Base-by-base conservation (phyloP, 2,113 vertebrate species). In the Emydura subglobosa region DNA sequence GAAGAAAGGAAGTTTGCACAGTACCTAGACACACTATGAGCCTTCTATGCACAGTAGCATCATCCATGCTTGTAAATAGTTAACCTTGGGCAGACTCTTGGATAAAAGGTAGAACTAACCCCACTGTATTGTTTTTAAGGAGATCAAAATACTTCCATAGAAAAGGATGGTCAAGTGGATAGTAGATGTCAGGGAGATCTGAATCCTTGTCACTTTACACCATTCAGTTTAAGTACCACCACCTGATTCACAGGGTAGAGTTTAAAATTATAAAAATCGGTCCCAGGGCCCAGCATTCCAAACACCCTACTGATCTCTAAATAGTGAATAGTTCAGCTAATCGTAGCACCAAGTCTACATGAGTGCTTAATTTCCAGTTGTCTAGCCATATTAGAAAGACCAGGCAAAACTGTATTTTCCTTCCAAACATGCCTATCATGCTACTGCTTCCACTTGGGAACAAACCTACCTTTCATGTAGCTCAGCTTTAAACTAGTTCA, bases 291-390 rank as follows among this genome's bases (percentile, higher is more conserved):
- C 84, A 59, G 7, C 49, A 34, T 79, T 55, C 54, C 80, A 12
- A 25, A 50, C 49, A 44, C 51, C 47, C 49, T 68, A 3, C 6
- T 49, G 39, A 83, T n/a, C 80, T 82, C 61, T 1, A 16, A 22
- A 5, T 1, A 2, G 7, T 1, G n/a, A 50, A 14, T n/a, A 7
- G 57, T 86, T 27, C 0, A 82, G 57, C 55, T 88, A 42, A 2
- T 0, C 1, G 4, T 11, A 86, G 29, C 0, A 47, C 85, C 76
- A 83, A 81, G 39, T 6, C 14, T 14, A 25, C 51, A 24, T 2
- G 39, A 82, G 13, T 57, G 24, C 3, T 27, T 24, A 11, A 78
- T 78, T 29, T 78, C 17, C 1, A 78, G 24, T 78, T 78, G 39
- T 44, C 42, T 39, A 44, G 34, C 5, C 27, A 1, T 0, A 7